A percentile compares a stretch with the other conserved stretches of the same genome.
phyloP scores from a whole-genome alignment of 2,888 invertebrate species.

The Rotaria sp. region DNA sequence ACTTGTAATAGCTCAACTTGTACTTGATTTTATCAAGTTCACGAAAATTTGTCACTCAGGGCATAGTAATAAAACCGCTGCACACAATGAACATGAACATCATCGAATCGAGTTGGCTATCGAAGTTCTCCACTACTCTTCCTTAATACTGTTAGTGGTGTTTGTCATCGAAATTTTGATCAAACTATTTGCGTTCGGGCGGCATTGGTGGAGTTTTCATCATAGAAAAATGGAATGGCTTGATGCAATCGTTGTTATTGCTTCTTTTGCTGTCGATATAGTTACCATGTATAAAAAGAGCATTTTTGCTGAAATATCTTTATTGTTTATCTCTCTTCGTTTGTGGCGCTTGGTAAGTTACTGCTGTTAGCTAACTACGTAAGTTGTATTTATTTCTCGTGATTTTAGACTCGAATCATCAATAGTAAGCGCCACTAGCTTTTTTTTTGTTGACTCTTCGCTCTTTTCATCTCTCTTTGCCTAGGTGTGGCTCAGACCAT shows the following conservation, averaged over 20 bases:
- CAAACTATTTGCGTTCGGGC: background rate
- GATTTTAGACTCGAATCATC: background rate
- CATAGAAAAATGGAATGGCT: background rate
- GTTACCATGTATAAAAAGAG: background rate
- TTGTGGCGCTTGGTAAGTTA: background rate
- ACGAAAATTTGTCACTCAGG: background rate
- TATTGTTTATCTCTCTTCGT: background rate
- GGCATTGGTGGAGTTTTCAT: background rate
- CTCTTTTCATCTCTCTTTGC: background rate
- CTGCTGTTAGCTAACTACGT: no score
- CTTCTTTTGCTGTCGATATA: background rate
- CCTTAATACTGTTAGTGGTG: background rate
- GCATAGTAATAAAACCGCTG: background rate
- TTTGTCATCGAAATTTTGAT: background rate
- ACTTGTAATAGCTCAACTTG: background rate
- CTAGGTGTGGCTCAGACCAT: background rate
- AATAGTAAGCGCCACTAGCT: background rate
- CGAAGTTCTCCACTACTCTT: background rate
- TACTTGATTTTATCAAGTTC: background rate
- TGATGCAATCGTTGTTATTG: background rate
- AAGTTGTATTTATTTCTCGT: background rate
- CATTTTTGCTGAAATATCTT: background rate
- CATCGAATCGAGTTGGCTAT: background rate
- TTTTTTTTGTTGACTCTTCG: background rate
- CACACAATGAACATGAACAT: background rate